A percentile compares a stretch with the other conserved stretches of the same genome.
phyloP scores from a whole-genome alignment of 2,113 vertebrate species.

The Micronycteris hirsuta region DNA sequence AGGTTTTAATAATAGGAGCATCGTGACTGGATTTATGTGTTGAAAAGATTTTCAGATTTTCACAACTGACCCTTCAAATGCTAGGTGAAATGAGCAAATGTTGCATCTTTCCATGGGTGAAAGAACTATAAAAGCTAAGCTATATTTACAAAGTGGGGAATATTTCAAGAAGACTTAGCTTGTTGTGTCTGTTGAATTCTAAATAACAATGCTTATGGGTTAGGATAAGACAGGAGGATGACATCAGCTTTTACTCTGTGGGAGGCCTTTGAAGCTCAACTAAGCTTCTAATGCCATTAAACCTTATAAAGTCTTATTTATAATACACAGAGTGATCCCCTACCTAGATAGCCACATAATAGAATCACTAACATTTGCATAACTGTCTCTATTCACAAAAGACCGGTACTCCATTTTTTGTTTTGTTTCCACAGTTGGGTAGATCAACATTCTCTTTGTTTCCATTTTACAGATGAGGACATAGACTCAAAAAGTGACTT shows the following conservation, averaged over 20 bases:
- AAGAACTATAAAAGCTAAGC: neutral
- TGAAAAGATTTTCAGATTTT: constrained; percentile 54
- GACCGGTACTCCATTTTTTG: neutral
- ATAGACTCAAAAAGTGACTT: neutral
- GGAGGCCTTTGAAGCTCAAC: constrained; percentile 19
- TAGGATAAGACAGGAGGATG: constrained; percentile 13
- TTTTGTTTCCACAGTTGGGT: neutral
- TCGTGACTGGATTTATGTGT: neutral
- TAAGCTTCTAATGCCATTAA: constrained; percentile 19
- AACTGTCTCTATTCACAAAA: constrained; percentile 7
- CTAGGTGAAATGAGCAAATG: constrained; percentile 34
- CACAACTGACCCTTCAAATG: constrained; percentile 48
- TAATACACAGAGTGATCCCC: constrained; percentile 20
- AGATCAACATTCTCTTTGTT: neutral
- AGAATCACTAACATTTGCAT: neutral
- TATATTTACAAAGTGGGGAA: constrained; percentile 40
- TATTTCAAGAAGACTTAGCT: constrained; percentile 48
- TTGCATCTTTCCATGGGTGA: neutral
- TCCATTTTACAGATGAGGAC: constrained; percentile 26
- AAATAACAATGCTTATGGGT: constrained; percentile 17
- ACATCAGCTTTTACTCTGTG: neutral
- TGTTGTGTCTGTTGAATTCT: constrained; percentile 53
- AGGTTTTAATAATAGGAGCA: constrained; percentile 37
- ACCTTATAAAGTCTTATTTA: constrained; percentile 6
- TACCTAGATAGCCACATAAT: neutral